A percentile compares a stretch with the other conserved stretches of the same genome.
Conservation (phyloP, 1,140 invertebrate species). For the Pogonognathellus flavescens region DNA sequence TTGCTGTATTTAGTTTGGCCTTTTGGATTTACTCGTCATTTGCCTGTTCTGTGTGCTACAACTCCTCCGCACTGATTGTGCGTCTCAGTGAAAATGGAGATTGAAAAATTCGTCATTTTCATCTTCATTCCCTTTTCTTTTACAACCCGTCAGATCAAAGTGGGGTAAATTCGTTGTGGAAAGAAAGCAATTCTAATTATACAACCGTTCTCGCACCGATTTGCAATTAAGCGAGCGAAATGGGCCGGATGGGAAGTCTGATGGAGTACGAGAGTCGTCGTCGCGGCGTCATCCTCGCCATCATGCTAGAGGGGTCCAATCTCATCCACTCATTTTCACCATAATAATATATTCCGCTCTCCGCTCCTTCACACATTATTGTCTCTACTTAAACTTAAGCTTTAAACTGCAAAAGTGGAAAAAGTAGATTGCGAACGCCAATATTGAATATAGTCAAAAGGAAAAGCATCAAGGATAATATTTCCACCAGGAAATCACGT, state of each 20-base stretch:
- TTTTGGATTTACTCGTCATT: not conserved
- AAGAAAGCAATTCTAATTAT: constrained; percentile 44
- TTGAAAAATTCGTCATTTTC: constrained; percentile 50
- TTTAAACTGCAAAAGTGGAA: no score
- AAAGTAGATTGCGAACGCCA: no score
- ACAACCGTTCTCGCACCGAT: constrained; percentile 37
- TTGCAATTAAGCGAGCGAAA: constrained; percentile 33
- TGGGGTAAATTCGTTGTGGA: constrained; percentile 37
- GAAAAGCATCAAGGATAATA: no score
- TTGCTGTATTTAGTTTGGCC: not conserved
- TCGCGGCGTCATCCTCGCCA: no score
- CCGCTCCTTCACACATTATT: no score
- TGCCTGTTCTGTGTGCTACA: not conserved
- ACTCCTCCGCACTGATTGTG: no score
- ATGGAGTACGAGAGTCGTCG: not conserved
- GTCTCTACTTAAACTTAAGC: no score
- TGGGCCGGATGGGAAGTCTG: not conserved
- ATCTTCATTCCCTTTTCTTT: constrained; percentile 31
- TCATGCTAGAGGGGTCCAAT: no score
- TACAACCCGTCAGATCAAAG: constrained; percentile 44
- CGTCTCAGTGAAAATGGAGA: not conserved
- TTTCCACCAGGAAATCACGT: no score
- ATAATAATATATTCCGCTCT: no score
- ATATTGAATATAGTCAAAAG: no score
- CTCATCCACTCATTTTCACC: no score